Percentiles rank a stretch among this genome's conserved stretches.
Evolutionary conservation across 2,888 invertebrate species (phyloP).

Genomic region (Noctuana brunneofusca): DNA sequence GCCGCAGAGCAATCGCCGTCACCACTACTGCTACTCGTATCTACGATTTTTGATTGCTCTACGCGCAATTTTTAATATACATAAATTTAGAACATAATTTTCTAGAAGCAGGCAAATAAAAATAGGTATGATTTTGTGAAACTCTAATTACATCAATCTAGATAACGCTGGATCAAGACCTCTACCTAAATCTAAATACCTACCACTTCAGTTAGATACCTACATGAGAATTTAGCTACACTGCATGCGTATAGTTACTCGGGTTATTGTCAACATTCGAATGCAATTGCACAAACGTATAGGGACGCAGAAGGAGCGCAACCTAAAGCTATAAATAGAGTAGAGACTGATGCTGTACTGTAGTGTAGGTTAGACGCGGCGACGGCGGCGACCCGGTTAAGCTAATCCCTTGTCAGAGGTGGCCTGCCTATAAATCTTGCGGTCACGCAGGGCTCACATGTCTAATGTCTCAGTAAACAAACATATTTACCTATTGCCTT

Average conservation of each 20-base stretch:
- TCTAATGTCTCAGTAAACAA: conserved; percentile 47
- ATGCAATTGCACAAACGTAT: conserved; percentile 47
- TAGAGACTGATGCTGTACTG: conserved; percentile 41
- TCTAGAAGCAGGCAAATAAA: too few relatives aligned
- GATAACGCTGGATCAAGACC: too few relatives aligned
- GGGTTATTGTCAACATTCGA: conserved; percentile 42
- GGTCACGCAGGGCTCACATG: conserved; percentile 47
- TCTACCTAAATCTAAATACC: too few relatives aligned
- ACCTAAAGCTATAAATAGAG: conserved; percentile 62
- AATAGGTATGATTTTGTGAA: too few relatives aligned
- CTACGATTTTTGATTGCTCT: too few relatives aligned
- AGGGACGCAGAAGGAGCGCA: conserved; percentile 42
- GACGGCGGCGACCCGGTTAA: conserved; percentile 65
- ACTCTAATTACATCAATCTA: too few relatives aligned
- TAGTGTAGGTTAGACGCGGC: conserved; percentile 44
- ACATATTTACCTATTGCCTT: conserved; percentile 38
- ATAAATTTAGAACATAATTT: too few relatives aligned
- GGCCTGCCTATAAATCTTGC: conserved; percentile 48
- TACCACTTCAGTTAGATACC: too few relatives aligned
- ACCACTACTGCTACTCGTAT: too few relatives aligned
- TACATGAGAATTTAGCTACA: not conserved
- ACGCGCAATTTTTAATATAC: too few relatives aligned
- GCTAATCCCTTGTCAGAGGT: conserved; percentile 53
- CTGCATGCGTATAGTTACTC: conserved; percentile 19
- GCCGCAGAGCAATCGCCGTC: too few relatives aligned